Base-by-base conservation (phyloP, 2,113 vertebrate species). In the Prinia subflava region DNA sequence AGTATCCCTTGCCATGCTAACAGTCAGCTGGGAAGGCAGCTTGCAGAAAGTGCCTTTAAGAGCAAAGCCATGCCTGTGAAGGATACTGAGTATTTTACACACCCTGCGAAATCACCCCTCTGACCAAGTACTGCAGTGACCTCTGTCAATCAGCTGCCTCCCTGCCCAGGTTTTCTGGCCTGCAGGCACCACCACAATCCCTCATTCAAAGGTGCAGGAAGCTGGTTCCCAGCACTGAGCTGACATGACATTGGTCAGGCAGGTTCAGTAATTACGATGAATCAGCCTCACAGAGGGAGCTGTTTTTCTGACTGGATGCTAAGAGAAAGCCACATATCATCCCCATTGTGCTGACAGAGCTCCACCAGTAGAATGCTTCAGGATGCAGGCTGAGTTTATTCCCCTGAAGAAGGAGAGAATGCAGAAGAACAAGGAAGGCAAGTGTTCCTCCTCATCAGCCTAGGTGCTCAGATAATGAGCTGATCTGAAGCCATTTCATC, bases 81-180 rank as follows among this genome's bases (percentile, higher is more conserved):
- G 19, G 11, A 8, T 35, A 9, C 8, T 52, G 53, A 62, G 14
- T 75, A 24, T 87, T 67, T 87, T 30, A 77, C 25, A n/a, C 30
- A 28, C 22, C 13, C 22, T 57, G 31, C 0, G 0, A 88, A 94
- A 37, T 0, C 0, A 1, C 81, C 55, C 31, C 31, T 53, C 76
- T 90, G 62, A 52, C 49, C 0, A 0, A 50, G 20, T 23, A 16
- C 25, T 70, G 44, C 30, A 46, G 35, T 49, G 75, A 52, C 53
- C 35, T 57, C 75, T 84, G 28, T 71, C 70, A 57, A 10, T 71
- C 82, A 33, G 12, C 80, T 89, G 63, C 35, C 46, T 79, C 35
- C 35, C 27, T 70, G 23, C 9, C 11, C 1, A 4, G 35, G n/a
- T 20, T 80, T 83, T 80, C 63, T 86, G 80, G 23, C 35, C 49